A percentile compares a stretch with the other conserved stretches of the same genome.
phyloP scores from a whole-genome alignment of 2,888 invertebrate species.

The Stramonita haemastoma region DNA sequence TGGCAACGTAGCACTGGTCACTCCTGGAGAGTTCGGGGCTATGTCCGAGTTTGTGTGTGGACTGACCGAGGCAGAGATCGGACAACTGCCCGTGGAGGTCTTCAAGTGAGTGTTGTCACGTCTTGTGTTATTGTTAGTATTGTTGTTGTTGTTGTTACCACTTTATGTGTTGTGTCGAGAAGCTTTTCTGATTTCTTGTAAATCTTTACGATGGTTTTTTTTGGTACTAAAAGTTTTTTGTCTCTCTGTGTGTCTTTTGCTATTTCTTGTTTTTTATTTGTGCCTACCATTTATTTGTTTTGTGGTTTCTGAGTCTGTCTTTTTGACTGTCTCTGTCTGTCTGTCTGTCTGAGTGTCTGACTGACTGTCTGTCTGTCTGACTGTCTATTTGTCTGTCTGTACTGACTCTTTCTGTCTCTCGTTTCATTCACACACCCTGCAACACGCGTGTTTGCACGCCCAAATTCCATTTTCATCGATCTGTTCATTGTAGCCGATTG shows the following conservation, averaged over 20 bases:
- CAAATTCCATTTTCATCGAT: too few relatives aligned
- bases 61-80: conserved; percentile 47
- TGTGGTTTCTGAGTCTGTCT: too few relatives aligned
- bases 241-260: too few relatives aligned
- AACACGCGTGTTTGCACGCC: not conserved
- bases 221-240: too few relatives aligned
- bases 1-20: conserved; percentile 39
- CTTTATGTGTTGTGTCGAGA: too few relatives aligned
- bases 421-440: not conserved
- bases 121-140: not conserved
- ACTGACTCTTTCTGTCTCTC: not conserved
- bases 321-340: too few relatives aligned
- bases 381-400: not conserved
- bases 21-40: conserved; percentile 48
- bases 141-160: too few relatives aligned
- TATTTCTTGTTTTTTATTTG: not conserved
- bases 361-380: not conserved
- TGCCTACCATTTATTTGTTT: too few relatives aligned
- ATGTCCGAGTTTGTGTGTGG: conserved; percentile 53
- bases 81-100: conserved; percentile 39
- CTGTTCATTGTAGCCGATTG: too few relatives aligned
- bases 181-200: too few relatives aligned
- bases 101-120: conserved; percentile 47
- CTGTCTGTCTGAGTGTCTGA: not conserved
- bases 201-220: too few relatives aligned